These are phyloP conservation scores for Amphimedon queenslandica DNA, from an alignment of 37 sponge, comb jelly and placozoan species.

Conservation along the genomic window DNA sequence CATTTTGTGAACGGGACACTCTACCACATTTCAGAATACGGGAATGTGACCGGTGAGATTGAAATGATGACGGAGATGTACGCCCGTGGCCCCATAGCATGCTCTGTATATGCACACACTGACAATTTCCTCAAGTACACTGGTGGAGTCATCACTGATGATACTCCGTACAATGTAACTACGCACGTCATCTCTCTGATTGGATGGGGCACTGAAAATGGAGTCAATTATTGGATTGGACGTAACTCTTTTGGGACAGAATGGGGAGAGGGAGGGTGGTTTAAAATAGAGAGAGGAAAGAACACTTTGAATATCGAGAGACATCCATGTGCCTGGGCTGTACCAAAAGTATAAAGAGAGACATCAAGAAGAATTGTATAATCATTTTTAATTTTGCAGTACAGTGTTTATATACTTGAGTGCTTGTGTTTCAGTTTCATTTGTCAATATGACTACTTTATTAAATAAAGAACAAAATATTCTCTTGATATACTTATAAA, in stretches of 20 bases:
- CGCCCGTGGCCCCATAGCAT: constrained; percentile 75
- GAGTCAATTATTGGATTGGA: constrained; percentile 72
- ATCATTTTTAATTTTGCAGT: background rate
- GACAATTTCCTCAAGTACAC: constrained; percentile 57
- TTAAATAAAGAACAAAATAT: too few species aligned
- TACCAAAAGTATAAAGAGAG: constrained; percentile 37
- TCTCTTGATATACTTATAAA: too few species aligned
- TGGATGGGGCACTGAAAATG: constrained; percentile 65
- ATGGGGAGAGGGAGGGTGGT: constrained; percentile 85
- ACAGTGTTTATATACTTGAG: background rate
- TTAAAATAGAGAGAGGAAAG: constrained; percentile 61
- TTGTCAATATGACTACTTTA: too few species aligned
- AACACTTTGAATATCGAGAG: constrained; percentile 65
- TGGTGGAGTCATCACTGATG: constrained; percentile 53
- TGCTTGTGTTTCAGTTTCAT: too few species aligned
- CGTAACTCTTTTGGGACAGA: constrained; percentile 82
- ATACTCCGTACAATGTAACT: constrained; percentile 43
- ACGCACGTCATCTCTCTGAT: constrained; percentile 73
- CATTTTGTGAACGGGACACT: constrained; percentile 40
- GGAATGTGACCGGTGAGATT: constrained; percentile 50
- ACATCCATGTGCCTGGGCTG: constrained; percentile 70
- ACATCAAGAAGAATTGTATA: background rate
- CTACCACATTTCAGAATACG: constrained; percentile 54
- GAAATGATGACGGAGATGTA: constrained; percentile 77
- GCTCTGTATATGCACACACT: constrained; percentile 76